Percentiles rank a stretch among this genome's conserved stretches.
phyloP scores from a whole-genome alignment of 1,140 invertebrate species.

The Ganaspis sp. region DNA sequence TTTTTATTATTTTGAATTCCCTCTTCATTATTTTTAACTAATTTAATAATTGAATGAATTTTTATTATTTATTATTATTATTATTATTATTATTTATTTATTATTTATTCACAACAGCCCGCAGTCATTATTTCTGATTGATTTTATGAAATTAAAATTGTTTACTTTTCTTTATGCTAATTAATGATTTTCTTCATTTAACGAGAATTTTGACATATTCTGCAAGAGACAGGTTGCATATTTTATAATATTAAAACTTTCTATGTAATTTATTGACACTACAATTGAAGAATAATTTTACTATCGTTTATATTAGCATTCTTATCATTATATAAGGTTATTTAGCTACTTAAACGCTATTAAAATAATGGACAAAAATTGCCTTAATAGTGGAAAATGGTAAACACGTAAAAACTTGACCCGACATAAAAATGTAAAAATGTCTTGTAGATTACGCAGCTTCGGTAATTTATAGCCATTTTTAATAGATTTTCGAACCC shows the following conservation, averaged over 20 bases:
- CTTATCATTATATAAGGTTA: slow-evolving; percentile 4
- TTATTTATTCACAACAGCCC: no score
- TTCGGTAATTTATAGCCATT: slow-evolving; percentile 8
- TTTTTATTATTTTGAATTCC: no score
- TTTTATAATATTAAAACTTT: neutral
- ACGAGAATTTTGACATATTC: no score
- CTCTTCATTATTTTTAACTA: no score
- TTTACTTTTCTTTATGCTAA: no score
- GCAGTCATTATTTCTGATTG: no score
- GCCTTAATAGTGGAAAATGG: neutral
- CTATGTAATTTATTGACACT: neutral
- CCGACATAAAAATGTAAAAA: slow-evolving; percentile 1
- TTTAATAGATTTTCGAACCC: slow-evolving; percentile 19
- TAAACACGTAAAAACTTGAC: neutral
- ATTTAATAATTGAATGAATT: no score
- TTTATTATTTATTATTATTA: no score
- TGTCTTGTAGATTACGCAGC: slow-evolving; percentile 4
- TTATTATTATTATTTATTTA: no score
- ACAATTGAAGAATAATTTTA: neutral
- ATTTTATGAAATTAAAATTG: no score
- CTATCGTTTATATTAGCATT: neutral
- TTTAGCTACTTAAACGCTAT: slow-evolving; percentile 3
- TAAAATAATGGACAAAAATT: slow-evolving; percentile 15
- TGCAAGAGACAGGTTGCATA: no score
- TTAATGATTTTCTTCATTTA: no score